These are phyloP conservation scores for Sturmia bella DNA, from an alignment of 2,888 invertebrate genomes.

Conservation along the genomic window DNA sequence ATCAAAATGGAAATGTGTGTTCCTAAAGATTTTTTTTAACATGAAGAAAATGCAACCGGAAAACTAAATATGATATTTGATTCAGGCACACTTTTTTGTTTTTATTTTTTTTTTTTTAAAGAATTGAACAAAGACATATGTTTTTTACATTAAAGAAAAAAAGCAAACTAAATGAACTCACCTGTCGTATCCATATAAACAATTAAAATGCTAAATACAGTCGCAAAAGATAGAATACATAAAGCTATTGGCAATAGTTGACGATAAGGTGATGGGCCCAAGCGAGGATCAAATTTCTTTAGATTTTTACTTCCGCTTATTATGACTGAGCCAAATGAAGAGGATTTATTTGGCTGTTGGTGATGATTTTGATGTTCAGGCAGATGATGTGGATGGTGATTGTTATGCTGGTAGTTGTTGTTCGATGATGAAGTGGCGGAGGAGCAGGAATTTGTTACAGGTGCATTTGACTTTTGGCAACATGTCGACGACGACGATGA, in stretches of 20 bases:
- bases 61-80: no score
- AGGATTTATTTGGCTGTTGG: conserved; percentile 66
- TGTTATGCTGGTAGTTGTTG: conserved; percentile 68
- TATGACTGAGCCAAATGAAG: conserved; percentile 53
- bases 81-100: no score
- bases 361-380: conserved; percentile 56
- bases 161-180: conserved; percentile 79
- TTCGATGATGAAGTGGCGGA: conserved; percentile 65
- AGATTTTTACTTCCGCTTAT: conserved; percentile 77
- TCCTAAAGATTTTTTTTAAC: no score
- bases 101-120: no score
- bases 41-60: no score
- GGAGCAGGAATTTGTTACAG: conserved; percentile 69
- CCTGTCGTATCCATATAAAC: conserved; percentile 92
- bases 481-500: conserved; percentile 66
- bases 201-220: conserved; percentile 89
- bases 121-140: no score
- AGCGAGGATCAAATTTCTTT: conserved; percentile 80
- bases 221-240: conserved; percentile 90
- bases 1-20: no score
- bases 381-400: conserved; percentile 72
- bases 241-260: conserved; percentile 86
- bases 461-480: conserved; percentile 76
- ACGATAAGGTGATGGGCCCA: conserved; percentile 81
- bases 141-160: neutral